phyloP scores from a whole-genome alignment of 2,888 invertebrate species.

The Diplolepis rosae region DNA sequence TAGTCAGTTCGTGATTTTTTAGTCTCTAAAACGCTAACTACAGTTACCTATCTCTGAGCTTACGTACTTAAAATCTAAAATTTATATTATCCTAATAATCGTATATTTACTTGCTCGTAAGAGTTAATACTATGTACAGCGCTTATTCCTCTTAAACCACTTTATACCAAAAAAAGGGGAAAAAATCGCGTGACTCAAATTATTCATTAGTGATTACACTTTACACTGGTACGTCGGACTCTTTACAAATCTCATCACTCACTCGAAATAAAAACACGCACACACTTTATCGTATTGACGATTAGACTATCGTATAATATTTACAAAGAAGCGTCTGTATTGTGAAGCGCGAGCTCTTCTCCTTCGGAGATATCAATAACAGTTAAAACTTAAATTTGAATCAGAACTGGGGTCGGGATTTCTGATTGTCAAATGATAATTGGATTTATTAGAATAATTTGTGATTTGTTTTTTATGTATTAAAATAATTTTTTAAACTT shows the following conservation, averaged over 20 bases:
- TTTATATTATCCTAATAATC: slow-evolving; percentile 68
- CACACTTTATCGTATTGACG: slow-evolving; percentile 53
- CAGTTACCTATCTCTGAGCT: slow-evolving; percentile 61
- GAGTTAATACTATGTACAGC: slow-evolving; percentile 72
- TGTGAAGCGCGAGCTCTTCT: slow-evolving; percentile 24
- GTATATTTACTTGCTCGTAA: slow-evolving; percentile 70
- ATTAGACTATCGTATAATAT: slow-evolving; percentile 47
- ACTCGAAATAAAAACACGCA: slow-evolving; percentile 72
- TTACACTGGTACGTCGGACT: slow-evolving; percentile 34
- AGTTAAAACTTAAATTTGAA: slow-evolving; percentile 7
- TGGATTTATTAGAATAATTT: background rate
- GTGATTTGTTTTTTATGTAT: background rate
- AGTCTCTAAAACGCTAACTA: slow-evolving; percentile 70
- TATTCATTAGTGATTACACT: slow-evolving; percentile 45
- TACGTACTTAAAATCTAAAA: slow-evolving; percentile 58
- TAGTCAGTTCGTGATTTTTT: slow-evolving; percentile 69
- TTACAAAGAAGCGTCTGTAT: slow-evolving; percentile 44
- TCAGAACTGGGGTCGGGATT: background rate
- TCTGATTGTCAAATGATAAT: background rate
- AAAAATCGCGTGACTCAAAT: slow-evolving; percentile 45
- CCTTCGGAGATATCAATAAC: slow-evolving; percentile 1
- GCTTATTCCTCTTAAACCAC: slow-evolving; percentile 61
- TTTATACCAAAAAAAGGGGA: slow-evolving; percentile 51
- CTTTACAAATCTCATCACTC: slow-evolving; percentile 55
- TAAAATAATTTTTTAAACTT: too few species aligned